These are phyloP conservation scores for Coregonus ussuriensis DNA, from an alignment of 2,797 vertebrate genomes.

Conservation along the genomic window DNA sequence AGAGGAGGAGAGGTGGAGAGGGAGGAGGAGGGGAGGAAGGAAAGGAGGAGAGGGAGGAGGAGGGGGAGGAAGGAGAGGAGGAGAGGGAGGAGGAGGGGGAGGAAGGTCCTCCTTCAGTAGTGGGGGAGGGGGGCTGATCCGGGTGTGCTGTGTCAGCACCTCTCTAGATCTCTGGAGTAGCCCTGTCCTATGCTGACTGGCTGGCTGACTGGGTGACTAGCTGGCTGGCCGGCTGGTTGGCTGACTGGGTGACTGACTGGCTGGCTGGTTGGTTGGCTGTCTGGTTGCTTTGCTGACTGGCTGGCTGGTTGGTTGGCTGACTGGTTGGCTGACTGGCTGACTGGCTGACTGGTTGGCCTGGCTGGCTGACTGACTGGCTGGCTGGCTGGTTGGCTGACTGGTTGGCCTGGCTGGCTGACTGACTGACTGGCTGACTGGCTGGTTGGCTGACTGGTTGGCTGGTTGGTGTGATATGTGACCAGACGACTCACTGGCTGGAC, in stretches of 20 bases:
- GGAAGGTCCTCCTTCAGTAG: slow-evolving; percentile 60
- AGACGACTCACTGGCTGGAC: slow-evolving; percentile 22
- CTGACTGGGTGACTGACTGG: too few relatives aligned
- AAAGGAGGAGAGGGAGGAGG: slow-evolving; percentile 47
- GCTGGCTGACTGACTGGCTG: rapidly evolving
- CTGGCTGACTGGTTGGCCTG: rapidly evolving
- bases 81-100: slow-evolving; percentile 25
- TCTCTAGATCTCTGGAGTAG: slow-evolving; percentile 44
- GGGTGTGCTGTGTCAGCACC: slow-evolving; percentile 77
- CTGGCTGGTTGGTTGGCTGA: too few relatives aligned
- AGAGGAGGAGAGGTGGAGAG: background rate
- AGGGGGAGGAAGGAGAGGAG: slow-evolving; percentile 26
- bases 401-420: too few relatives aligned
- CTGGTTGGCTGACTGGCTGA: rapidly evolving
- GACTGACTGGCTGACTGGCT: too few relatives aligned
- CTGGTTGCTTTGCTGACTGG: too few relatives aligned
- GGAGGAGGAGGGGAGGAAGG: slow-evolving; percentile 49
- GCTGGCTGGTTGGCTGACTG: too few relatives aligned
- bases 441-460: too few relatives aligned
- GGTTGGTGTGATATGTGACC: slow-evolving; percentile 45
- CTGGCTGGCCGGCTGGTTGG: too few relatives aligned
- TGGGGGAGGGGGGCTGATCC: slow-evolving; percentile 57
- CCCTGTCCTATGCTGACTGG: slow-evolving; percentile 4
- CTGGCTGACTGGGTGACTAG: background rate
- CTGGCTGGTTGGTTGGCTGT: too few relatives aligned